Conservation (phyloP, 1,140 invertebrate species). For the Zaprionus taronus region DNA sequence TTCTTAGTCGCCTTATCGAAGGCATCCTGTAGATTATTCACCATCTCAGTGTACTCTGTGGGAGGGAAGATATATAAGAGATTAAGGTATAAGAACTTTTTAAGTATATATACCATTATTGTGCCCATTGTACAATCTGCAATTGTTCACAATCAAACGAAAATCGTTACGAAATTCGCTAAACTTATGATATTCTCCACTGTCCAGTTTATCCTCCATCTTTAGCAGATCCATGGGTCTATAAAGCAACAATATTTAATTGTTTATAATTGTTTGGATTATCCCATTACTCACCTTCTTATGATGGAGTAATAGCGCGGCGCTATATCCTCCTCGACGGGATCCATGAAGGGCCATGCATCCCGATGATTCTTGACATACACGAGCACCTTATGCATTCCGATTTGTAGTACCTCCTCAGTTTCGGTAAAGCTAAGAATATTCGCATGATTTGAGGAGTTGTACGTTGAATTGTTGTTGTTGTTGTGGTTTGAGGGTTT, state of each 20-base stretch:
- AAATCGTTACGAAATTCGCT: slow-evolving; percentile 94
- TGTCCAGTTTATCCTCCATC: slow-evolving; percentile 94
- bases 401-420: slow-evolving; percentile 93
- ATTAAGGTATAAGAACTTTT: neutral
- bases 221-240: slow-evolving; percentile 94
- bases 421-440: slow-evolving; percentile 89
- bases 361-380: slow-evolving; percentile 93
- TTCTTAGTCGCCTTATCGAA: slow-evolving; percentile 92
- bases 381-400: slow-evolving; percentile 95
- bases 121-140: slow-evolving; percentile 94
- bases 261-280: neutral
- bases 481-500: slow-evolving; percentile 31
- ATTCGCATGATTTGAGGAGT: slow-evolving; percentile 83
- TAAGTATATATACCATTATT: slow-evolving; percentile 91
- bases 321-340: slow-evolving; percentile 95
- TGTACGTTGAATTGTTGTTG: slow-evolving; percentile 75
- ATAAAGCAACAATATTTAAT: neutral
- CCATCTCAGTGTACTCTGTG: slow-evolving; percentile 95
- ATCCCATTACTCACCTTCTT: slow-evolving; percentile 80
- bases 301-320: slow-evolving; percentile 93
- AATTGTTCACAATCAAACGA: slow-evolving; percentile 95
- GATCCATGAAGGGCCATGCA: slow-evolving; percentile 96
- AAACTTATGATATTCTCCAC: slow-evolving; percentile 91
- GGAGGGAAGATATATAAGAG: slow-evolving; percentile 7
- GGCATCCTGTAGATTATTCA: slow-evolving; percentile 90